These are phyloP conservation scores for Sinonovacula constricta DNA, from an alignment of 1,140 invertebrate species.

Conservation along the genomic window DNA sequence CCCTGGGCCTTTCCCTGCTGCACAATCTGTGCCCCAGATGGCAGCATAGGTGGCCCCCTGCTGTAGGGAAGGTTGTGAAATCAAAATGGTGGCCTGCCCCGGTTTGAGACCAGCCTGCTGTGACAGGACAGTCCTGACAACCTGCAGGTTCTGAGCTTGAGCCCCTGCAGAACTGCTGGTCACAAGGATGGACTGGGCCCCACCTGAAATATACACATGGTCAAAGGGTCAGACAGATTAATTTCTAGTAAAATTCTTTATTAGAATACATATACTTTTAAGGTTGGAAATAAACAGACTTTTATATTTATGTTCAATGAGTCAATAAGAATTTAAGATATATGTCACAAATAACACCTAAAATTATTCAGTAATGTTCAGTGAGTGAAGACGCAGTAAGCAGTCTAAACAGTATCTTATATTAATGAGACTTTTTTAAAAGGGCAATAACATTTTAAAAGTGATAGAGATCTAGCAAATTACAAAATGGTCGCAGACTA, in stretches of 20 bases:
- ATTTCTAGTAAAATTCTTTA: not conserved
- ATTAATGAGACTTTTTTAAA: too few relatives aligned
- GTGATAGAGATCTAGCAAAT: too few relatives aligned
- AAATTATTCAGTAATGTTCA: too few relatives aligned
- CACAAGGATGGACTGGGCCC: conserved; percentile 34
- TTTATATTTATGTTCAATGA: too few relatives aligned
- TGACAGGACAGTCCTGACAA: conserved; percentile 71
- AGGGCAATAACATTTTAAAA: too few relatives aligned
- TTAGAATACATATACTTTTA: not conserved
- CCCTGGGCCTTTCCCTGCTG: conserved; percentile 54
- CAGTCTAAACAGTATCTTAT: too few relatives aligned
- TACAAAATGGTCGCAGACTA: too few relatives aligned
- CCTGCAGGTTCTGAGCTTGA: conserved; percentile 66
- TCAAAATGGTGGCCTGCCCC: conserved; percentile 71
- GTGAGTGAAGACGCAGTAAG: too few relatives aligned
- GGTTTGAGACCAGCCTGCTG: conserved; percentile 67
- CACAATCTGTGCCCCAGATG: conserved; percentile 59
- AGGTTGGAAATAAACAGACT: too few relatives aligned
- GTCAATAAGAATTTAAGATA: too few relatives aligned
- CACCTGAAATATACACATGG: not conserved
- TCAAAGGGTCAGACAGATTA: not conserved
- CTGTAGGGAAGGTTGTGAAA: conserved; percentile 69
- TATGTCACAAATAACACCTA: too few relatives aligned
- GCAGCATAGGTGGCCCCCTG: conserved; percentile 56
- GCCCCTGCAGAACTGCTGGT: conserved; percentile 63